Evolutionary conservation across 2,113 vertebrate genomes (phyloP), one percentile per base, ranked within the genome.

Genomic region (Nothobranchius kuhntae): DNA sequence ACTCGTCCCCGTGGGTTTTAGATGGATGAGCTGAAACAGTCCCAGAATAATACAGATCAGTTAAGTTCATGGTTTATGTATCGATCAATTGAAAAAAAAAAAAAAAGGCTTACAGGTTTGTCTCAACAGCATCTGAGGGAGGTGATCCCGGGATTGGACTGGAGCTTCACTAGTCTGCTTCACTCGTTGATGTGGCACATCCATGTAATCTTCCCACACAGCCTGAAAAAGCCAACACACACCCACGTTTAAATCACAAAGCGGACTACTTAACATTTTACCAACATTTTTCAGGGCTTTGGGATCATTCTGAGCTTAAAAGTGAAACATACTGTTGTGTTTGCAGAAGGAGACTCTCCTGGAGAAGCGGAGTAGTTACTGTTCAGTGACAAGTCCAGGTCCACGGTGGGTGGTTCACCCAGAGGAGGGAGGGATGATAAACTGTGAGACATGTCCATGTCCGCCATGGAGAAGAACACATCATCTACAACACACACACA

Each of bases 401-500:
- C 98, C 83, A 98, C 93, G 5, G 95, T 94, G 62, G 96, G 96
- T 45, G 98, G 97, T 59, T 99, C 97, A 60, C 97, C 98, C 52
- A 99, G 94, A 48, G 98, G 97, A 53, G 97, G 98, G 53, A 99
- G 95, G 17, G 96, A 98, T 1, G 97, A 96, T 60, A 98, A 92
- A 73, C 97, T 99, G 76, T 98, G 96, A 50, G 97, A 98, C 95
- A 98, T 98, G 79, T 98, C 98, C 97, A 99, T 98, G 82, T 99
- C 98, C 48, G 97, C 98, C 98, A 99, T 99, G 51, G 98, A 98
- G 89, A 99, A 99, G 92, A 99, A 99, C 63, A 99, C 96, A 83
- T 99, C 97, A 90, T 99, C 97, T 94, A 95, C 89, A 94, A 65
- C 26, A 91, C 57, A 55, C 30, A 30, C 30, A 30, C 30, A 30